A percentile compares a stretch with the other conserved stretches of the same genome.
Conservation (phyloP, 2,888 invertebrate species). For the Opisthograptis luteolata region DNA sequence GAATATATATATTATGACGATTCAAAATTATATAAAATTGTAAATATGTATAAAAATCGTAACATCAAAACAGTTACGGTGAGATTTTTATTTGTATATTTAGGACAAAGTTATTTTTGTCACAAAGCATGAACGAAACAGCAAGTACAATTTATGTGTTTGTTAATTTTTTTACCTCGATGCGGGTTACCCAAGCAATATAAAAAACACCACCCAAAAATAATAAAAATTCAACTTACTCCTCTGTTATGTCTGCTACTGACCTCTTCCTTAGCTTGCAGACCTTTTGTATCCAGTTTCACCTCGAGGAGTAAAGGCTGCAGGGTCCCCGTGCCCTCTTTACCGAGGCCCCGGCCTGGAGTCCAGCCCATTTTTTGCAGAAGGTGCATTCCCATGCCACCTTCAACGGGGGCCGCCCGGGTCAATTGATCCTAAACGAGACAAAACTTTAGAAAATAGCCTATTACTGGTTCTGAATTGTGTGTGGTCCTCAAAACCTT, state of each 20-base stretch:
- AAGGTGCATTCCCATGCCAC: conserved; percentile 98
- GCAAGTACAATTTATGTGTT: no score
- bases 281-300: conserved; percentile 97
- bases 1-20: no score
- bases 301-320: conserved; percentile 96
- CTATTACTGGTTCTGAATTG: background rate
- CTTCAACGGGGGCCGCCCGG: conserved; percentile 94
- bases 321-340: conserved; percentile 95
- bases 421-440: conserved; percentile 93
- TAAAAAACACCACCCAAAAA: conserved; percentile 3
- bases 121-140: no score
- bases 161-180: background rate
- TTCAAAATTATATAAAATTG: no score
- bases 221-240: conserved; percentile 52
- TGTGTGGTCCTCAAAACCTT: no score
- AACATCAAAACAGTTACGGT: no score
- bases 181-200: background rate
- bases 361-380: conserved; percentile 99
- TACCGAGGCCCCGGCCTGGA: conserved; percentile 98
- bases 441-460: conserved; percentile 20
- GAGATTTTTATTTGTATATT: no score
- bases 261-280: conserved; percentile 90
- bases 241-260: conserved; percentile 60
- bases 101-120: no score
- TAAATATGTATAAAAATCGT: no score